Percentiles rank a stretch among this genome's conserved stretches.
Evolutionary conservation across 2,888 invertebrate genomes (phyloP).

Genomic region (Pristionchus arcanus): DNA sequence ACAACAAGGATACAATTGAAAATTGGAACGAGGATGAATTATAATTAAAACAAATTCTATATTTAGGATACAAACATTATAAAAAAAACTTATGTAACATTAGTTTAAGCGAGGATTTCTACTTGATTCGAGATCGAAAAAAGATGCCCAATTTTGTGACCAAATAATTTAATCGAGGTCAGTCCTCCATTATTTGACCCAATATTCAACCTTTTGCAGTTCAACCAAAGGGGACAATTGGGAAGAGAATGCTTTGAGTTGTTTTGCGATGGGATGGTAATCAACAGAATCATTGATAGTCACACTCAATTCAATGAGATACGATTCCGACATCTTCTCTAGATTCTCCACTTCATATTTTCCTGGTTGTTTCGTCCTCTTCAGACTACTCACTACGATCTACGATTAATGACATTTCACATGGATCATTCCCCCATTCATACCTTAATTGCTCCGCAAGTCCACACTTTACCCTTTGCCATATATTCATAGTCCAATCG

Average conservation of each 20-base stretch:
- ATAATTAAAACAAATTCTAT: neutral
- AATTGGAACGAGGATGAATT: neutral
- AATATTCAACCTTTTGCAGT: constrained; percentile 71
- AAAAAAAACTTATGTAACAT: neutral
- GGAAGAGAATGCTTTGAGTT: constrained; percentile 65
- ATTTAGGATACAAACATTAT: neutral
- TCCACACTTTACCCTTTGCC: constrained; percentile 66
- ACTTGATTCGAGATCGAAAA: neutral
- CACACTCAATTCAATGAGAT: constrained; percentile 64
- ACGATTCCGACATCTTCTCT: constrained; percentile 60
- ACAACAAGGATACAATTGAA: neutral
- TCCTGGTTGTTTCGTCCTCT: constrained; percentile 56
- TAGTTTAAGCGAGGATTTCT: neutral
- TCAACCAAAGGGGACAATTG: constrained; percentile 66
- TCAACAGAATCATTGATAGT: constrained; percentile 66
- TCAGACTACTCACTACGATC: constrained; percentile 59
- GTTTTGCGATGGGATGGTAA: constrained; percentile 65
- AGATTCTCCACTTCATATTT: constrained; percentile 37
- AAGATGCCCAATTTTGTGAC: neutral
- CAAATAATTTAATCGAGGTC: neutral
- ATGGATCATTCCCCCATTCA: neutral
- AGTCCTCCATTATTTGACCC: constrained; percentile 58
- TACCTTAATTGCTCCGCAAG: constrained; percentile 65
- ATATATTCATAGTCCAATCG: constrained; percentile 72
- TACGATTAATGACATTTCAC: neutral